Evolutionary conservation across 2,797 vertebrate species (phyloP), one percentile per base, ranked within the genome.

Genomic region (Cetoscarus ocellatus): DNA sequence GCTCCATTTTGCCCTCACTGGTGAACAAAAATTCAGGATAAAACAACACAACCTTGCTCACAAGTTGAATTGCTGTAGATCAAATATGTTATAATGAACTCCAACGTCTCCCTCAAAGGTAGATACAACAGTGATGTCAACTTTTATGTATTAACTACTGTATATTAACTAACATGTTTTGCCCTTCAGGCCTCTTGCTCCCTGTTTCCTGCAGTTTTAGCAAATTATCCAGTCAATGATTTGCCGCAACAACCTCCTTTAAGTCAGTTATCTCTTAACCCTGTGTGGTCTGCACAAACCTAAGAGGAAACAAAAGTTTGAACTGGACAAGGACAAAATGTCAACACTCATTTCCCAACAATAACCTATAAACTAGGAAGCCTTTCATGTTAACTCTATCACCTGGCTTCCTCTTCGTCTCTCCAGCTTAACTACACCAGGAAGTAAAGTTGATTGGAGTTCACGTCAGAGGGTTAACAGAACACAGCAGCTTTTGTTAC

Each of bases 181-280:
- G 52, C 54, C 44, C 39, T 54, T 11, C 7, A 8, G 12, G 45
- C 38, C 13, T 1, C n/a, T 1, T 13, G 51, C 27, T 48, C 12
- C 6, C 27, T 39, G 51, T 39, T 60, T 42, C 48, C 43, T 45
- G n/a, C 38, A 51, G 12, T 10, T 58, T 70, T 43, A 52, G 67
- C 6, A 53, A 3, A 59, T 13, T 52, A 51, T 19, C 14, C 44
- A 36, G 67, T 86, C 68, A 84, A 79, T 83, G 64, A 86, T 89
- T 84, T 75, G 52, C 69, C 70, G n/a, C 36, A 66, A 35, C 10
- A 62, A 58, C n/a, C 34, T 5, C 13, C 6, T 0, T 9, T 5
- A 44, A 38, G 48, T 48, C 36, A 68, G 19, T 55, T 17, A 60
- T 77, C 78, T 73, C 42, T 12, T 27, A 68, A 75, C 45, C n/a